Evolutionary conservation across 2,113 vertebrate species (phyloP).

Genomic region (Corapipo altera): DNA sequence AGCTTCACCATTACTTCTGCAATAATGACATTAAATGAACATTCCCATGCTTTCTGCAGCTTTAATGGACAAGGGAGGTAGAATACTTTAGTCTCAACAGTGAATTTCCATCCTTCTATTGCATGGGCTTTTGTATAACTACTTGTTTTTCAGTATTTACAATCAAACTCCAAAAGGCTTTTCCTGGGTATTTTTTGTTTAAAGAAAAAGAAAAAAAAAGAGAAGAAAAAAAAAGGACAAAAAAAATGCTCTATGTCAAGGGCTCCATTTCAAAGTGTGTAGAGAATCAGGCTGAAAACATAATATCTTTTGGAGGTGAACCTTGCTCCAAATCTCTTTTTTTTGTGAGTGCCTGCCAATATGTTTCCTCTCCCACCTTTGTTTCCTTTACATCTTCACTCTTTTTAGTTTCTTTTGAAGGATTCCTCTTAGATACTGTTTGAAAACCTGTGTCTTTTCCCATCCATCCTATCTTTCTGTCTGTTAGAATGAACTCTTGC

Average conservation of each 20-base stretch:
- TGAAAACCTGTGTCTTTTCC: background rate
- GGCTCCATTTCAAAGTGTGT: background rate
- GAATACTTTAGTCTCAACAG: background rate
- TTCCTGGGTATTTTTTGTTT: background rate
- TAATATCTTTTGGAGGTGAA: background rate
- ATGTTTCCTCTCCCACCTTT: background rate
- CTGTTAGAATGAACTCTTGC: background rate
- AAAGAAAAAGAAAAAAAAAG: background rate
- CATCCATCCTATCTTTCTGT: background rate
- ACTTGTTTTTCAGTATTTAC: background rate
- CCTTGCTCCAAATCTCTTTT: background rate
- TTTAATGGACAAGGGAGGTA: background rate
- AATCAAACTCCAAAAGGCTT: background rate
- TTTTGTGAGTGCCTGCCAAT: background rate
- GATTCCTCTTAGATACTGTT: background rate
- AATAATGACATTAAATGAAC: background rate
- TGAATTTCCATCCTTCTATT: background rate
- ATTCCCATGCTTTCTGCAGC: background rate
- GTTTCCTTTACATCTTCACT: background rate
- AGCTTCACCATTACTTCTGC: background rate
- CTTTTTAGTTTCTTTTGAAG: background rate
- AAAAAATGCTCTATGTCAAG: background rate
- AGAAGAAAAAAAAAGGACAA: background rate
- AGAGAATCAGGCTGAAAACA: background rate
- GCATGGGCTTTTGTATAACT: background rate